Conservation (phyloP, 2,888 invertebrate genomes). For the Diploptera punctata region DNA sequence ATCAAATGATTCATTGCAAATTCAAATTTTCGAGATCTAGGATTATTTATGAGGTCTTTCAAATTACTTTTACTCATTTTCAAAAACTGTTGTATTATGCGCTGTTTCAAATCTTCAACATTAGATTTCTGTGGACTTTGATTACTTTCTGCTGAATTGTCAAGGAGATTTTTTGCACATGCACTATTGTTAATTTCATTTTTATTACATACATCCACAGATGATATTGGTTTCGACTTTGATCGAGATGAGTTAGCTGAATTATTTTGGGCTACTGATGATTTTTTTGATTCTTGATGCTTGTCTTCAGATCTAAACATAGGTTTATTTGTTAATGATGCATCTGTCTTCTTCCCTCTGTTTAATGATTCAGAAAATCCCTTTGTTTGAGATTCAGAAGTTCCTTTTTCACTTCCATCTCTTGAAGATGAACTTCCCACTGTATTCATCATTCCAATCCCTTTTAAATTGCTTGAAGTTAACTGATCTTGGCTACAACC, state of each 20-base stretch:
- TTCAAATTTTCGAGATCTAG: conserved; percentile 40
- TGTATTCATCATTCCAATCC: conserved; percentile 9
- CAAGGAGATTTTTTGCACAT: neutral
- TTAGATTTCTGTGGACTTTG: neutral
- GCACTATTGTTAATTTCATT: neutral
- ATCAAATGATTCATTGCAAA: conserved; percentile 42
- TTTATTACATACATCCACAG: neutral
- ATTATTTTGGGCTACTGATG: too few relatives aligned
- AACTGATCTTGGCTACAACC: neutral
- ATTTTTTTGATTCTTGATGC: too few relatives aligned
- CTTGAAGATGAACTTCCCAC: neutral
- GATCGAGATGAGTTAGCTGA: neutral
- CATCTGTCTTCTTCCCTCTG: too few relatives aligned
- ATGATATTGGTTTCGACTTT: neutral
- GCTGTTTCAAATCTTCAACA: conserved; percentile 29
- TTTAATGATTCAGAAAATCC: too few relatives aligned
- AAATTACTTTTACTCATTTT: conserved; percentile 39
- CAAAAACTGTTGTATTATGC: conserved; percentile 38
- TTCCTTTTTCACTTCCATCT: neutral
- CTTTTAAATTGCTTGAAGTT: conserved; percentile 19
- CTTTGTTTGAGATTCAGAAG: too few relatives aligned
- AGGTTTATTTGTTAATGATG: too few relatives aligned
- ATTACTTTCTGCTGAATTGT: neutral
- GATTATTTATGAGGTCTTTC: conserved; percentile 41
- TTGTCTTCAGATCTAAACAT: too few relatives aligned